Evolutionary conservation across 1,140 invertebrate species (phyloP), one percentile per base, ranked within the genome.

Genomic region (Globodera rostochiensis): DNA sequence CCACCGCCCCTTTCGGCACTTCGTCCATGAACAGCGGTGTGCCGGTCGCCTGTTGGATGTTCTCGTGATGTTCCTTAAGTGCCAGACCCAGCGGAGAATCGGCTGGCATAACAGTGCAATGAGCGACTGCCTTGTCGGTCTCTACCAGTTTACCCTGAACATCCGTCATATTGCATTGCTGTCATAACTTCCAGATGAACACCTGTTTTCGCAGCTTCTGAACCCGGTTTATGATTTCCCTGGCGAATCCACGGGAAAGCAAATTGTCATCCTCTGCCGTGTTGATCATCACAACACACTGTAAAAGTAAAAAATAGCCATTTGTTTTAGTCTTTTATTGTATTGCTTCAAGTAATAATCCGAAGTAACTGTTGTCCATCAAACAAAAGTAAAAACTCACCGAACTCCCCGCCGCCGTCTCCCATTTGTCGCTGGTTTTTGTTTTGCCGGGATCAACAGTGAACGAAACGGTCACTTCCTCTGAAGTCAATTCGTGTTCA

Each of bases 201-300:
- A 82, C 82, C 60, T 77, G 96, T 90, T 99, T 99, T n/a, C 97
- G 92, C 0, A 99, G 91, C 91, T 97, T 98, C 89, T 99, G 98
- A 64, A 99, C 93, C 69, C 97, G 93, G 90, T 98, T 99, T 47
- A 98, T 95, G 9, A 99, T 93, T 91, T 99, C 97, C 80, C 97
- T 92, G 25, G 84, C 75, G 36, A 89, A 74, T 67, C 89, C 86
- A 74, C 86, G 84, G 47, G 87, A 81, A 4, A 81, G 21, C 13
- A 88, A 76, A 8, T 73, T 60, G 36, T 89, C 82, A 74, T 90
- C 86, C 64, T 82, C 57, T 9, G 76, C 77, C 4, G 80, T 86
- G 77, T 89, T 84, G 21, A 90, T 46, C 78, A 90, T 74, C 46
- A 90, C 80, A 73, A 90, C 88, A 11, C 88, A 86, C 82, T 90